phyloP scores from a whole-genome alignment of 2,888 invertebrate species.

The Ceratothoa steindachneri region DNA sequence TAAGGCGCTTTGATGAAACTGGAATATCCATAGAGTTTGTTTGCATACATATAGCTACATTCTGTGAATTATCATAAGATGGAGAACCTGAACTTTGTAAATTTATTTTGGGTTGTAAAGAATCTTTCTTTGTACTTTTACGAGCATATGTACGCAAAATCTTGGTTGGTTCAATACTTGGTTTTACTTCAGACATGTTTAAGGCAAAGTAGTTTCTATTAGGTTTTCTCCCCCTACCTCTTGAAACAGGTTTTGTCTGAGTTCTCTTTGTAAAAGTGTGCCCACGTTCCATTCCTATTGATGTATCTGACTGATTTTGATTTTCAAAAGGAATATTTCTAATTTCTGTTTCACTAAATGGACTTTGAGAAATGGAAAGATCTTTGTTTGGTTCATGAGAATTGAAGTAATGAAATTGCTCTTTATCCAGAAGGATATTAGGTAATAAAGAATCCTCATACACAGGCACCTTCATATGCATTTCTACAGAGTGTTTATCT shows the following conservation, averaged over 20 bases:
- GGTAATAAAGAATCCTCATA: not conserved
- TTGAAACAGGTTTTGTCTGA: not conserved
- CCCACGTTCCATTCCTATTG: not conserved
- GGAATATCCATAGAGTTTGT: not conserved
- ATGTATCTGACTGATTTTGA: not conserved
- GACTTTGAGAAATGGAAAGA: not conserved
- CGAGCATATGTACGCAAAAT: not conserved
- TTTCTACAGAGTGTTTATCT: not conserved
- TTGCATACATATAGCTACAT: not conserved
- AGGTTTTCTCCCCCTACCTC: not conserved
- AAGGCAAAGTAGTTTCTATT: not conserved
- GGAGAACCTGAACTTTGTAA: not conserved
- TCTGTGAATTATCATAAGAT: not conserved
- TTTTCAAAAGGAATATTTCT: not conserved
- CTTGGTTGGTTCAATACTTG: not conserved
- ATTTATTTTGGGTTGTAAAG: not conserved
- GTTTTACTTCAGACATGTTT: not conserved
- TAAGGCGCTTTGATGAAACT: not conserved
- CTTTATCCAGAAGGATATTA: not conserved
- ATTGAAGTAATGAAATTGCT: not conserved
- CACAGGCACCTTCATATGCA: too few relatives aligned
- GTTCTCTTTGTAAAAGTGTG: not conserved
- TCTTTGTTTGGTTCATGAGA: not conserved
- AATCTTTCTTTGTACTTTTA: not conserved
- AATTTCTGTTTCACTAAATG: not conserved